Evolutionary conservation across 2,888 invertebrate genomes (phyloP).

Genomic region (Eupithecia dodoneata): DNA sequence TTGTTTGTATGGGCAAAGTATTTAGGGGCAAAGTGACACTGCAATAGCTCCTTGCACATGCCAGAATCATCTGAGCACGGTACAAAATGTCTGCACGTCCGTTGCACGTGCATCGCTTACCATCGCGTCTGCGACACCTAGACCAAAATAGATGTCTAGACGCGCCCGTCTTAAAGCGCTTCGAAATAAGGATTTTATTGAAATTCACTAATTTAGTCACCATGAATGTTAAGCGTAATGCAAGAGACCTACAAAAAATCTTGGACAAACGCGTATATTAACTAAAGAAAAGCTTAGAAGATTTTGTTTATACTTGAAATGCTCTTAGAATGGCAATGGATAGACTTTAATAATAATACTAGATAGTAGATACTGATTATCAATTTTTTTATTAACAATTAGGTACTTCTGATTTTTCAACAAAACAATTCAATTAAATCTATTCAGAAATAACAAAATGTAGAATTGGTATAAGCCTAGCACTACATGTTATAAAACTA

Average conservation of each 20-base stretch:
- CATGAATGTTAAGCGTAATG: background rate
- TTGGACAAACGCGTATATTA: background rate
- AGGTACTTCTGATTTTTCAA: background rate
- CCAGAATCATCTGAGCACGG: conserved; percentile 36
- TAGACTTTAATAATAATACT: background rate
- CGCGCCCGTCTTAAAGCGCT: conserved; percentile 38
- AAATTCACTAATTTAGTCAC: conserved; percentile 35
- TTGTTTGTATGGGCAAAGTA: conserved; percentile 1
- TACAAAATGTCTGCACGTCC: conserved; percentile 45
- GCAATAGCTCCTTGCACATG: conserved; percentile 7
- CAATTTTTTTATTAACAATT: background rate
- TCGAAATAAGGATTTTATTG: conserved; percentile 39
- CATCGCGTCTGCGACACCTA: conserved; percentile 39
- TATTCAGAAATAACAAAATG: background rate
- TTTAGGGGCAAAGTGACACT: conserved; percentile 16
- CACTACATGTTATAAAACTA: background rate
- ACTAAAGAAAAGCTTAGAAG: background rate
- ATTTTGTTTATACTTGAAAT: too few relatives aligned
- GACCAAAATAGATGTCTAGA: conserved; percentile 47
- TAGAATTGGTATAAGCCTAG: background rate
- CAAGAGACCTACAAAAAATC: background rate
- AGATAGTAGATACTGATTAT: background rate
- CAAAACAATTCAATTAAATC: background rate
- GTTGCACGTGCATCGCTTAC: conserved; percentile 44
- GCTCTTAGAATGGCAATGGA: background rate